A percentile compares a stretch with the other conserved stretches of the same genome.
Evolutionary conservation across 2,113 vertebrate genomes (phyloP).

Genomic region (Mola mola): DNA sequence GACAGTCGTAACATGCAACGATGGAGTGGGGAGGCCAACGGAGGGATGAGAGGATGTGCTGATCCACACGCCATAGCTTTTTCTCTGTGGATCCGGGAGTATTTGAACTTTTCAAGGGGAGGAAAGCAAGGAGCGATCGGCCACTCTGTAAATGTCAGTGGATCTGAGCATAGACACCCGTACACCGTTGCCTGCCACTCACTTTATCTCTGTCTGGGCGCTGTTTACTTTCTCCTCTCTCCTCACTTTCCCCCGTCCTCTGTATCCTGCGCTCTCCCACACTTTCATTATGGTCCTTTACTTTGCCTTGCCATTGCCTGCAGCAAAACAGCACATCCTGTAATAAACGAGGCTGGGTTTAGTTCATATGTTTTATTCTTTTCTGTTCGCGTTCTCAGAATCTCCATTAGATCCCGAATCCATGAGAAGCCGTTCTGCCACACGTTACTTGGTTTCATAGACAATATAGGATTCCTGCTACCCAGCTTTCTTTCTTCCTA

Average conservation of each 20-base stretch:
- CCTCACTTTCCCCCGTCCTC: conserved; percentile 17
- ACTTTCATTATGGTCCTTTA: conserved; percentile 65
- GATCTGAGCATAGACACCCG: conserved; percentile 62
- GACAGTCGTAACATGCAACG: conserved; percentile 32
- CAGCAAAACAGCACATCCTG: conserved; percentile 57
- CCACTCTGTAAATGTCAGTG: conserved; percentile 80
- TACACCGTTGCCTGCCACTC: conserved; percentile 61
- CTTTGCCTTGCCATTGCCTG: conserved; percentile 51
- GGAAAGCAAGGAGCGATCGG: conserved; percentile 58
- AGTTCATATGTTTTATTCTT: conserved; percentile 24
- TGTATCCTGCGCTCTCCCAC: conserved; percentile 34
- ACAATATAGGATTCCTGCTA: conserved; percentile 33
- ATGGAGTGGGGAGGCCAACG: conserved; percentile 36
- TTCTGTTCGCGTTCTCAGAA: conserved; percentile 2
- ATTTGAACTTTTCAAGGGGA: conserved; percentile 77
- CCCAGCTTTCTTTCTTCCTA: conserved; percentile 26
- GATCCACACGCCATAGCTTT: conserved; percentile 65
- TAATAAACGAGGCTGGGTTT: conserved; percentile 44
- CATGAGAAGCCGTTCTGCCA: conserved; percentile 22
- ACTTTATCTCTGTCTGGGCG: conserved; percentile 37
- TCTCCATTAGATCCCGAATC: conserved; percentile 7
- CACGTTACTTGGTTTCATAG: conserved; percentile 30
- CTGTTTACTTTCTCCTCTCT: conserved; percentile 45
- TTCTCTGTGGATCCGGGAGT: conserved; percentile 61
- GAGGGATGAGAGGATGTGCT: conserved; percentile 56